Conservation (phyloP, 2,888 invertebrate species). For the Trichogramma evanescens region DNA sequence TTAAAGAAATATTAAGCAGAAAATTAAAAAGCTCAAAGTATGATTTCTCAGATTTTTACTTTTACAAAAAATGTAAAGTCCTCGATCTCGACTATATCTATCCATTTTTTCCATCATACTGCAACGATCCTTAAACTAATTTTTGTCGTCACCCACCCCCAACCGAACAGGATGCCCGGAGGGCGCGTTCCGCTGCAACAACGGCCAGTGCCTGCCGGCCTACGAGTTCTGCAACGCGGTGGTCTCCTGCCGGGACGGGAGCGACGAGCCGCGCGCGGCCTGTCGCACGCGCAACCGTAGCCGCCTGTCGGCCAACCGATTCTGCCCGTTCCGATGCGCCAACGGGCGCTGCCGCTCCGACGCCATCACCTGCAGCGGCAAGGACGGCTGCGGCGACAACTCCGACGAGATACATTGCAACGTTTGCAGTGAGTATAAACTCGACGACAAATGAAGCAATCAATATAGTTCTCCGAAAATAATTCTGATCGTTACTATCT, state of each 20-base stretch:
- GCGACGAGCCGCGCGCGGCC: constrained; percentile 69
- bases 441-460: too few species aligned
- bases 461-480: too few species aligned
- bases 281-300: constrained; percentile 47
- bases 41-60: background rate
- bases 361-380: constrained; percentile 82
- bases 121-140: background rate
- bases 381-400: constrained; percentile 87
- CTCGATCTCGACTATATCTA: background rate
- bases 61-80: background rate
- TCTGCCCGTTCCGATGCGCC: constrained; percentile 77
- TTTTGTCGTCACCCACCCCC: constrained; percentile 35
- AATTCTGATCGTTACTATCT: background rate
- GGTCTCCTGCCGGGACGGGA: constrained; percentile 78
- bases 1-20: background rate
- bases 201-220: constrained; percentile 81
- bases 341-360: constrained; percentile 84
- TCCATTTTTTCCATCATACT: background rate
- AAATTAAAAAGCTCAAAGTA: background rate
- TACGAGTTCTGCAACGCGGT: constrained; percentile 90
- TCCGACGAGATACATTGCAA: constrained; percentile 79
- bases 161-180: constrained; percentile 60
- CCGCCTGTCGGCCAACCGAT: constrained; percentile 49
- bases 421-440: constrained; percentile 72
- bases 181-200: constrained; percentile 76